Conservation (phyloP, 2,113 vertebrate species). For the Mustela nigripes region DNA sequence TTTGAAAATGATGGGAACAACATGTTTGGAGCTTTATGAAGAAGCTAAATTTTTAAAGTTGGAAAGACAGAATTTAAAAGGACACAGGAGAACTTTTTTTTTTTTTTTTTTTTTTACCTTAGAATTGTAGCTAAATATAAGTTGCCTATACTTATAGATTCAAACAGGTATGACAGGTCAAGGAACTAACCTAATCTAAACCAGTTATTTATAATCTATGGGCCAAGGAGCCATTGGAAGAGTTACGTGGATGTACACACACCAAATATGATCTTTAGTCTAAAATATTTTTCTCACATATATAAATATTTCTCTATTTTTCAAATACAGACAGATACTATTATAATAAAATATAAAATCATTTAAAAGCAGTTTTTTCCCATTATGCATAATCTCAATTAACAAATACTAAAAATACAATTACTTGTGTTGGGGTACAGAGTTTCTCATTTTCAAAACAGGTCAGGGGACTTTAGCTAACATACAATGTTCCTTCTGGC, state of each 20-base stretch:
- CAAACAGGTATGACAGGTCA: not conserved
- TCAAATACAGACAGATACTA: not conserved
- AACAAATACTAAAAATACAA: slow-evolving; percentile 13
- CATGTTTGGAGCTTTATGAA: not conserved
- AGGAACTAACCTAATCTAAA: slow-evolving; percentile 27
- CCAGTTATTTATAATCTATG: slow-evolving; percentile 50
- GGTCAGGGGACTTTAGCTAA: not conserved
- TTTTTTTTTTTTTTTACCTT: not conserved
- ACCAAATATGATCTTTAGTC: not conserved
- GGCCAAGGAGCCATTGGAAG: not conserved
- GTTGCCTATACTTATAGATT: not conserved
- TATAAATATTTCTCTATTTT: not conserved
- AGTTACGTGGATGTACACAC: not conserved
- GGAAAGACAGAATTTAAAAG: slow-evolving; percentile 10
- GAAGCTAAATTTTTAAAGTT: slow-evolving; percentile 51
- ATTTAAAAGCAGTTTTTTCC: not conserved
- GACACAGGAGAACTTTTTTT: not conserved
- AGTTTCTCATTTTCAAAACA: slow-evolving; percentile 16
- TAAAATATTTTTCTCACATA: not conserved
- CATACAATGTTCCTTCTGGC: not conserved
- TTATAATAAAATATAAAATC: slow-evolving; percentile 39
- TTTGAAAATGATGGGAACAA: slow-evolving; percentile 9
- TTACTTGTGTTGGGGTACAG: not conserved
- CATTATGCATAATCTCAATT: not conserved
- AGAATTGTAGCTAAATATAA: slow-evolving; percentile 50